Evolutionary conservation across 2,888 invertebrate species (phyloP).

Genomic region (Ramazzottius varieornatus): DNA sequence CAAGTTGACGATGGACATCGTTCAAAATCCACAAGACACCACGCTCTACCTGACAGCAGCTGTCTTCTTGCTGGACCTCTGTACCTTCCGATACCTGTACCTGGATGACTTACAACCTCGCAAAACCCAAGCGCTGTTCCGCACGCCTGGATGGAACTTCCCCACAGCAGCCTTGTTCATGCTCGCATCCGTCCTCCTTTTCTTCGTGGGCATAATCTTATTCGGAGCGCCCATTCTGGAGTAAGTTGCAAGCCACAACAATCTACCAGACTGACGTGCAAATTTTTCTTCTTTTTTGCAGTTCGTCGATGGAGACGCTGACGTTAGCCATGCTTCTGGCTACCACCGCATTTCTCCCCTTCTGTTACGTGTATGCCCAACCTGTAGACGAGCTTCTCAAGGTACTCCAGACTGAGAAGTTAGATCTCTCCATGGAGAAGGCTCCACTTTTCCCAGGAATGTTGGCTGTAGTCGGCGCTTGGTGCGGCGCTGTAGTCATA

Average conservation of each 20-base stretch:
- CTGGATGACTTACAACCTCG: neutral
- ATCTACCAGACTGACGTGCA: no score
- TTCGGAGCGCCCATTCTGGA: slow-evolving; percentile 17
- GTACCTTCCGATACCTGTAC: neutral
- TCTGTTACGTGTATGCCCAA: neutral
- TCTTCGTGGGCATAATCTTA: slow-evolving; percentile 14
- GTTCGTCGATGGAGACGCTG: neutral
- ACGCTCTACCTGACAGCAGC: neutral
- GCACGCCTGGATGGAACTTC: neutral
- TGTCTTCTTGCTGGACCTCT: neutral
- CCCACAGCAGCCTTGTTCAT: neutral
- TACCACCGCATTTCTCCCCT: neutral
- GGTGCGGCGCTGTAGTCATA: slow-evolving; percentile 56
- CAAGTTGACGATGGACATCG: no score
- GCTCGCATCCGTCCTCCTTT: slow-evolving; percentile 7
- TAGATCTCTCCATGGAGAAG: neutral
- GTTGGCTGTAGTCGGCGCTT: slow-evolving; percentile 37
- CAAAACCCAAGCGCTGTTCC: neutral
- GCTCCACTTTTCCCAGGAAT: neutral
- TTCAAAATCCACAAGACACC: neutral
- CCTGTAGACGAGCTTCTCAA: neutral
- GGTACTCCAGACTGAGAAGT: neutral
- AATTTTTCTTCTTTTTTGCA: neutral
- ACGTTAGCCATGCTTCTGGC: neutral
- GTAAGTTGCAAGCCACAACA: no score